Evolutionary conservation across 2,888 invertebrate species (phyloP).

Genomic region (Nymphalis urticae): DNA sequence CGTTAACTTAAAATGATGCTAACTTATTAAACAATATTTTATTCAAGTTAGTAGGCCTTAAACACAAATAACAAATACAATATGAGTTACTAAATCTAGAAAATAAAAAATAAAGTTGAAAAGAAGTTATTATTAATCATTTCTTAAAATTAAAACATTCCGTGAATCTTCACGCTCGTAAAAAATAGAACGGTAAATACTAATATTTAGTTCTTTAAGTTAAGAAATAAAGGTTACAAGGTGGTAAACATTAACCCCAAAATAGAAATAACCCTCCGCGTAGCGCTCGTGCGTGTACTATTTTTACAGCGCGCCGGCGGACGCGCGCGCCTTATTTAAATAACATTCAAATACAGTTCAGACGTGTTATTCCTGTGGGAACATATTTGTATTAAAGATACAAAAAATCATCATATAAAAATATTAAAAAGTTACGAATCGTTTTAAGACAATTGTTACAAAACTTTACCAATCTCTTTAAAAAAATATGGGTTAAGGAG

Average conservation of each 20-base stretch:
- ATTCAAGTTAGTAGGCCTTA: too few relatives aligned
- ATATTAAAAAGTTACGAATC: background rate
- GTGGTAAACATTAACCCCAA: slow-evolving; percentile 52
- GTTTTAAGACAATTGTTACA: background rate
- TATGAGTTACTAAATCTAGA: too few relatives aligned
- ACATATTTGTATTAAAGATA: background rate
- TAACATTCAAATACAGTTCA: slow-evolving; percentile 46
- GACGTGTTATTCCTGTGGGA: slow-evolving; percentile 42
- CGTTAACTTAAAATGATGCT: too few relatives aligned
- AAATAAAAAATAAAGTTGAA: too few relatives aligned
- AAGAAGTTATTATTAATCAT: too few relatives aligned
- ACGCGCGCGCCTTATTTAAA: slow-evolving; percentile 53
- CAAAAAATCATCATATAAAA: slow-evolving; percentile 9
- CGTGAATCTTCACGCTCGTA: too few relatives aligned
- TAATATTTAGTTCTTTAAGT: background rate
- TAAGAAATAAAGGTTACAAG: slow-evolving; percentile 10
- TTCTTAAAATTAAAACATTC: too few relatives aligned
- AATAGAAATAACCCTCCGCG: slow-evolving; percentile 70
- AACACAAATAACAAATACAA: too few relatives aligned
- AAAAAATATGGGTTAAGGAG: slow-evolving; percentile 32
- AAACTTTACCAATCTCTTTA: background rate
- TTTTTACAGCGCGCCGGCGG: slow-evolving; percentile 59
- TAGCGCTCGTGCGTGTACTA: slow-evolving; percentile 58
- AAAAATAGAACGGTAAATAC: background rate
- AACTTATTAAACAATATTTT: too few relatives aligned